Evolutionary conservation across 2,888 invertebrate genomes (phyloP).

Genomic region (Osmoderma eremita): DNA sequence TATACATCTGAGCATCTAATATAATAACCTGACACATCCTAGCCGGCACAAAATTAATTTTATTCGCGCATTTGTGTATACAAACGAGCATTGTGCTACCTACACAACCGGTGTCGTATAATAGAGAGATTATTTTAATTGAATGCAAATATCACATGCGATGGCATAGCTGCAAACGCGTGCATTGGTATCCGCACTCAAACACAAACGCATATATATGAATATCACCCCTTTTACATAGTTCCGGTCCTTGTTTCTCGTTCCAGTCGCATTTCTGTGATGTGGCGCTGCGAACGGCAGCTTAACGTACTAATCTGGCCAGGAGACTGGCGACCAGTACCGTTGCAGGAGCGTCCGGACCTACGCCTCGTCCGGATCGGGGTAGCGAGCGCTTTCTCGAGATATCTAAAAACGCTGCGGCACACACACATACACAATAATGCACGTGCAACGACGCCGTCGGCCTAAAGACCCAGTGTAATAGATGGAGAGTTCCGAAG

Average conservation of each 20-base stretch:
- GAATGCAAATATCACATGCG: background rate
- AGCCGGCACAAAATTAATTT: no score
- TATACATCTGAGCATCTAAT: no score
- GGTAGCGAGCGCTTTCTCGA: constrained; percentile 20
- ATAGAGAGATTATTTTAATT: constrained; percentile 1
- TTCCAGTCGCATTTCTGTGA: constrained; percentile 30
- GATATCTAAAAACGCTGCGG: constrained; percentile 8
- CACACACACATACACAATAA: constrained; percentile 5
- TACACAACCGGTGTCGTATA: background rate
- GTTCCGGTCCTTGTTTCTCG: constrained; percentile 13
- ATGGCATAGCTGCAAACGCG: background rate
- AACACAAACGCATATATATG: background rate
- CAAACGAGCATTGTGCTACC: no score
- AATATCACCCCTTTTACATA: background rate
- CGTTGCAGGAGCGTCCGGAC: constrained; percentile 52
- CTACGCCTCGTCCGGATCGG: constrained; percentile 41
- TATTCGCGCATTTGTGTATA: no score
- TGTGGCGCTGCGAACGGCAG: constrained; percentile 47
- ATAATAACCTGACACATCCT: no score
- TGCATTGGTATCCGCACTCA: background rate
- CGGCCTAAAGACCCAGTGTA: constrained; percentile 33
- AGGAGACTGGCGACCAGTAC: constrained; percentile 52
- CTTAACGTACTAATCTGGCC: constrained; percentile 44
- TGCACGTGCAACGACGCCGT: constrained; percentile 29
- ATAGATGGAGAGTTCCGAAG: constrained; percentile 24